Conservation (phyloP, 2,888 invertebrate genomes). For the Aphodius granarius region DNA sequence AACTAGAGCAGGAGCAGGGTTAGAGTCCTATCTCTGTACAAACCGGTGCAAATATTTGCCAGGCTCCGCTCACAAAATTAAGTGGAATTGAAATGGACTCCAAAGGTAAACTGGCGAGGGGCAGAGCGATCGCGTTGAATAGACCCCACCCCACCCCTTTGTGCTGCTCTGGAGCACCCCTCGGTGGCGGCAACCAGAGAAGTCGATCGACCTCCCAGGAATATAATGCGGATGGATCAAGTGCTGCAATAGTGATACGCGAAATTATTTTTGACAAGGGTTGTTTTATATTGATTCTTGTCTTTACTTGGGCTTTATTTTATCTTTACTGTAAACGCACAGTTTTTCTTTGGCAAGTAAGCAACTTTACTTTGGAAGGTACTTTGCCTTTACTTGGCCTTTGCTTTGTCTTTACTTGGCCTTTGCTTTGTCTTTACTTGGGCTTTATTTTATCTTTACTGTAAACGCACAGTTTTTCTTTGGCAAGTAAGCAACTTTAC, state of each 20-base stretch:
- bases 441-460: no score
- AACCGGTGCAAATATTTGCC: conserved; percentile 13
- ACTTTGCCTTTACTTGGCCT: no score
- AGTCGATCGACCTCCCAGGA: not conserved
- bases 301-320: not conserved
- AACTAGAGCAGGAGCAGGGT: not conserved
- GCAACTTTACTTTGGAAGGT: no score
- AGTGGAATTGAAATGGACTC: conserved; percentile 57
- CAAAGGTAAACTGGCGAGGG: conserved; percentile 51
- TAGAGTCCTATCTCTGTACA: conserved; percentile 5
- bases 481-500: no score
- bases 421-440: not conserved
- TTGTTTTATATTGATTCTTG: not conserved
- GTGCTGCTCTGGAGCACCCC: not conserved
- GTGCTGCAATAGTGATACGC: not conserved
- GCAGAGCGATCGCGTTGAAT: conserved; percentile 17
- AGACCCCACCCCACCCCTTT: not conserved
- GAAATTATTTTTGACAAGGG: not conserved
- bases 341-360: no score
- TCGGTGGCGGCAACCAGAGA: not conserved
- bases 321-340: no score
- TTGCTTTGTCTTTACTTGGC: no score
- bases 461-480: no score
- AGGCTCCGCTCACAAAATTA: conserved; percentile 56
- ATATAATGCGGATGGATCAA: not conserved